Evolutionary conservation across 35 echinoderm and acorn worm genomes (phyloP).

Genomic region (Diadema setosum): DNA sequence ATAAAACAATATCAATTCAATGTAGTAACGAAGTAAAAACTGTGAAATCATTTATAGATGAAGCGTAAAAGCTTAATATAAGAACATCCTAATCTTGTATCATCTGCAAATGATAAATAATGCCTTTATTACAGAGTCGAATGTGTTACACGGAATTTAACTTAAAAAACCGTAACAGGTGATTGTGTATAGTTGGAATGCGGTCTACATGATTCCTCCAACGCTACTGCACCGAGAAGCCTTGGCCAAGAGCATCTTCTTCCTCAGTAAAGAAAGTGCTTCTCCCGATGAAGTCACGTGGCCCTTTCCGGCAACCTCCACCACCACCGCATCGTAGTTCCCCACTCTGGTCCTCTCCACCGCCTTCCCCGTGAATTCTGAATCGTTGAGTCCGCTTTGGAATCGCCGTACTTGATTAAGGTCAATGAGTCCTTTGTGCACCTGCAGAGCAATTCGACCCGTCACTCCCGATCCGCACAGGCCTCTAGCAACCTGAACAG

Average conservation of each 20-base stretch:
- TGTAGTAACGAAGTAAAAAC: no score
- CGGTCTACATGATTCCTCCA: no score
- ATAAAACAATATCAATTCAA: no score
- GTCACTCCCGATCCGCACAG: conserved; percentile 87
- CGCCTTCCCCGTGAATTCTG: conserved; percentile 64
- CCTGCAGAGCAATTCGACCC: conserved; percentile 72
- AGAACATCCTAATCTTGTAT: no score
- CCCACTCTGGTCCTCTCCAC: conserved; percentile 50
- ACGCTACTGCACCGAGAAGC: conserved; percentile 55
- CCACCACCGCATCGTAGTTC: conserved; percentile 75
- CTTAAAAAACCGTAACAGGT: no score
- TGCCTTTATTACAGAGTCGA: no score
- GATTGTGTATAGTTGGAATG: no score
- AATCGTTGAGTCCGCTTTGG: conserved; percentile 50
- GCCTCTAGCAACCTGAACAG: conserved; percentile 87
- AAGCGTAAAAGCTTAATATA: no score
- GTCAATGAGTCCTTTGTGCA: conserved; percentile 64
- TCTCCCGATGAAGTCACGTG: conserved; percentile 76
- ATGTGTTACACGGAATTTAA: no score
- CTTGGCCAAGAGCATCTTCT: conserved; percentile 53
- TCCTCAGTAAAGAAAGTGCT: conserved; percentile 64
- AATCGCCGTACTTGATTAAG: conserved; percentile 63
- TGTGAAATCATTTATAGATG: no score
- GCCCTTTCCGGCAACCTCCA: conserved; percentile 75
- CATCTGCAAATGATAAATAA: no score